A percentile compares a stretch with the other conserved stretches of the same genome.
Evolutionary conservation across 2,888 invertebrate genomes (phyloP).

Genomic region (Standfussiana lucernea): DNA sequence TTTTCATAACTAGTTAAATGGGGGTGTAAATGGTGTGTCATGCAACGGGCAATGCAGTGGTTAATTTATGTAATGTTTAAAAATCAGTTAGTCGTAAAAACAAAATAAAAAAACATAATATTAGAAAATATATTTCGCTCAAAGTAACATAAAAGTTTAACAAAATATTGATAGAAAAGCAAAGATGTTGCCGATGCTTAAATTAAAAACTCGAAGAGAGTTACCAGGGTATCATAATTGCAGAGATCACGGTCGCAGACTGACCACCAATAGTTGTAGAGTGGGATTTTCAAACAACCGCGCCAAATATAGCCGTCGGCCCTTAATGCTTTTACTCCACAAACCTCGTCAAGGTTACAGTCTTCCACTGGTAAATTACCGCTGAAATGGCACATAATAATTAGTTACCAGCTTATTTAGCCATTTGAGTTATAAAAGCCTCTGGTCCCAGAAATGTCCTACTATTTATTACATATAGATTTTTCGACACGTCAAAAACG

Average conservation of each 20-base stretch:
- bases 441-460: background rate
- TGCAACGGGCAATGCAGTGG: background rate
- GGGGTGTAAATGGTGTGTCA: background rate
- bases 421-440: background rate
- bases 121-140: conserved; percentile 24
- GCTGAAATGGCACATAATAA: conserved; percentile 66
- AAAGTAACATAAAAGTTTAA: conserved; percentile 18
- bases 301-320: conserved; percentile 83
- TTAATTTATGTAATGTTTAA: background rate
- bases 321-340: conserved; percentile 79
- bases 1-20: background rate
- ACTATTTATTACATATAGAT: background rate
- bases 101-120: no score
- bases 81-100: background rate
- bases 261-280: conserved; percentile 83
- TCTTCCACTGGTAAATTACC: conserved; percentile 73
- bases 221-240: conserved; percentile 76
- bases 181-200: conserved; percentile 29
- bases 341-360: conserved; percentile 80
- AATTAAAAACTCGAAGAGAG: conserved; percentile 73
- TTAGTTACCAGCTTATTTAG: background rate
- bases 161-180: conserved; percentile 36
- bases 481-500: background rate
- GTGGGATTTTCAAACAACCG: conserved; percentile 79
- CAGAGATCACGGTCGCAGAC: conserved; percentile 81